These are phyloP conservation scores for Clupea harengus DNA, from an alignment of 2,113 vertebrate species.

Conservation along the genomic window DNA sequence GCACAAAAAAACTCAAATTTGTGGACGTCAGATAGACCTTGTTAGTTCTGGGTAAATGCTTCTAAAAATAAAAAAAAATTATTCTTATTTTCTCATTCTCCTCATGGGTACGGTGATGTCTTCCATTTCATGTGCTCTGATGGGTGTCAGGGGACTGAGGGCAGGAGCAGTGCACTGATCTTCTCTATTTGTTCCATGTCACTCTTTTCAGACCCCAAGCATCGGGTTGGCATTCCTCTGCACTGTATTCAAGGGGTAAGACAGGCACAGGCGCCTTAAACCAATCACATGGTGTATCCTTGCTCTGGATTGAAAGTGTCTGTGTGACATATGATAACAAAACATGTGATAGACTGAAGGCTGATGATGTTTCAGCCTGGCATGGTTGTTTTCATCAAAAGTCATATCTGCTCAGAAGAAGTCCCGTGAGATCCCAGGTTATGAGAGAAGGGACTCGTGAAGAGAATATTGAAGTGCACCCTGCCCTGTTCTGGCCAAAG, in stretches of 20 bases:
- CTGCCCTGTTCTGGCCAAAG: neutral
- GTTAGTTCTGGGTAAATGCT: too few species aligned
- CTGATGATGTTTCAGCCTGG: neutral
- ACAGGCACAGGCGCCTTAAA: neutral
- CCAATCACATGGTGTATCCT: neutral
- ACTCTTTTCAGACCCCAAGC: neutral
- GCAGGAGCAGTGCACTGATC: neutral
- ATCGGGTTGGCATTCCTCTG: neutral
- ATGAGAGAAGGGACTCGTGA: neutral
- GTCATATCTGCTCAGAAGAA: neutral
- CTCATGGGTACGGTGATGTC: neutral
- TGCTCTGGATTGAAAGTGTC: neutral
- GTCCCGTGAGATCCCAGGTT: neutral
- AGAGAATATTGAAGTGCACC: neutral
- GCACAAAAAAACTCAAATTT: too few species aligned
- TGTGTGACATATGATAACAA: neutral
- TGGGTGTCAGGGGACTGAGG: too few species aligned
- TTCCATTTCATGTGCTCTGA: neutral
- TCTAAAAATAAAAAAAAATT: too few species aligned
- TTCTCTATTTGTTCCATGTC: neutral
- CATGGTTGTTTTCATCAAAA: neutral
- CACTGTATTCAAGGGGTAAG: too few species aligned
- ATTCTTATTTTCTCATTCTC: neutral
- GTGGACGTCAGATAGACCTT: too few species aligned
- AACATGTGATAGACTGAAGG: neutral